Base-by-base conservation (phyloP, 2,888 invertebrate species). In the Ormyrus pomaceus region DNA sequence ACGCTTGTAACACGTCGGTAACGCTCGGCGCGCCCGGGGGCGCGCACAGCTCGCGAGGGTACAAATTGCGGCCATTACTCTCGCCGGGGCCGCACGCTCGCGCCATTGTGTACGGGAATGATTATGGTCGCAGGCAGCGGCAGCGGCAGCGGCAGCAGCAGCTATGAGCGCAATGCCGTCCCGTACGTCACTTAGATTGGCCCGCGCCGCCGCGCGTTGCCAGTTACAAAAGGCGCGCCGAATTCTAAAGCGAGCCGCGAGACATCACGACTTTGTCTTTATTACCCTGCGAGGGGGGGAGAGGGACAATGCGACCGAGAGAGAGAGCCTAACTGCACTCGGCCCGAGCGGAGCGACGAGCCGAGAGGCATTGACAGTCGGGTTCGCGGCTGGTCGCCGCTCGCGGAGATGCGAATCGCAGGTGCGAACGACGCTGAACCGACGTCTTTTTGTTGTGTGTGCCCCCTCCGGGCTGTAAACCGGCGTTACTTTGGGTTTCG, bases 61-160 rank as follows among this genome's bases (percentile, higher is more conserved):
- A 88, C 89, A 89, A 89, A 89, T 89, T 89, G 87, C 88, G 72
- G 84, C 88, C 89, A 89, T 89, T 89, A 89, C 87, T 89, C 89
- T 88, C 88, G 88, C 86, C 34, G 8, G 11, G 61, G 50, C 19
- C 50, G 46, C 59, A 58, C 68, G 10, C 19, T 64, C 69, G 81
- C 82, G 84, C 83, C 83, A 89, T 88, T 88, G 88, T 88, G 86
- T 87, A 88, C 87, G 87, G 65, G 88, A 88, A 89, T 89, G 89
- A 89, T 89, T 88, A 88, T 88, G 87, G 87, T 86, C 83, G 85
- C 85, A 58, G 86, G 86, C 85, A 86, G 88, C 86, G 87, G 19
- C 19, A 19, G 19, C 19, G 19, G 56, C 11, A 8, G 45, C 87
- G 11, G 50, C 1, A 19, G 19, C 19, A 19, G 19, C 19, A 19